These are phyloP conservation scores for Spialia ferax DNA, from an alignment of 2,888 invertebrate genomes.

Conservation along the genomic window DNA sequence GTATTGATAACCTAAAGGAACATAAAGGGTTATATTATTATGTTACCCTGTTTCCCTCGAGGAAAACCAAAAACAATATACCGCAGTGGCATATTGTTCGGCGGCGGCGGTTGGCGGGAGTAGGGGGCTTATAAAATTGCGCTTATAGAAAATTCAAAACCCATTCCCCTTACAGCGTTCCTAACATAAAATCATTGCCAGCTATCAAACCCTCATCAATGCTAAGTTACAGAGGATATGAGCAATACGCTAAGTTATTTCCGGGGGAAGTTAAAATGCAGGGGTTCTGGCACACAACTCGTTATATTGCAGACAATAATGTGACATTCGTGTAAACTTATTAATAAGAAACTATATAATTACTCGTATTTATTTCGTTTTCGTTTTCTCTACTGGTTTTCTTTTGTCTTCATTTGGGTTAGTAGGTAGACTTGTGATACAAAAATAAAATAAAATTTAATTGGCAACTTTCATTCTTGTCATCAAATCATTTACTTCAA, in stretches of 20 bases:
- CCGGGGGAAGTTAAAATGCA: constrained; percentile 1
- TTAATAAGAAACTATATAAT: too few relatives aligned
- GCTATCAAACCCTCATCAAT: constrained; percentile 34
- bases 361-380: too few relatives aligned
- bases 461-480: too few relatives aligned
- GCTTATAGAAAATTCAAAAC: constrained; percentile 15
- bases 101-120: too few relatives aligned
- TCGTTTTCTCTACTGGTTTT: too few relatives aligned
- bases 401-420: too few relatives aligned
- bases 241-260: constrained; percentile 24
- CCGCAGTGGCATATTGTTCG: not conserved
- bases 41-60: not conserved
- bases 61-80: not conserved
- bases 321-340: too few relatives aligned
- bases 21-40: not conserved
- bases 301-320: too few relatives aligned
- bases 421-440: too few relatives aligned
- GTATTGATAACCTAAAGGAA: not conserved
- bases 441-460: too few relatives aligned
- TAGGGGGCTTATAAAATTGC: constrained; percentile 3
- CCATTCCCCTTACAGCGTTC: constrained; percentile 7
- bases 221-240: constrained; percentile 22
- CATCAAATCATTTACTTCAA: too few relatives aligned
- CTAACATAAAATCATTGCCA: constrained; percentile 17
- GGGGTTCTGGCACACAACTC: not conserved